Base-by-base conservation (phyloP, 1,140 invertebrate species). In the Diachasma alloeum region DNA sequence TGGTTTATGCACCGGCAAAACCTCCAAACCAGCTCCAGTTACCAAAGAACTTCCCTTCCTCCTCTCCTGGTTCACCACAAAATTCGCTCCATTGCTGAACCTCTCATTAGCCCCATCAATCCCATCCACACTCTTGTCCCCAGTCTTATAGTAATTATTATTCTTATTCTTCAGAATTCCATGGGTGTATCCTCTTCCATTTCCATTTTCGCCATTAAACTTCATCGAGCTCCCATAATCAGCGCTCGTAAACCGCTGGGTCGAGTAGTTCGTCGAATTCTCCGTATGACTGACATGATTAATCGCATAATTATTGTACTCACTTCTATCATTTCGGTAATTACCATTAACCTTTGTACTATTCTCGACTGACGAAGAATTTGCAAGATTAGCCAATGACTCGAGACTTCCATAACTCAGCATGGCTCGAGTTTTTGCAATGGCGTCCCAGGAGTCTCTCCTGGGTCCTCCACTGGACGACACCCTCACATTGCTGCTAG, bases 371-470 rank as follows among this genome's bases (percentile, higher is more conserved):
- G 74, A 67, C 4, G 86, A 81, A 37, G 83, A 84, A 37, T 93
- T 91, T 0, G 92, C 91, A 75, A 94, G 86, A 86, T 94, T 94
- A 8, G 93, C 93, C 37, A 94, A 84, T 0, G 93, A 94, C 83
- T 94, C 93, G 22, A 94, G 84, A 80, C 90, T 93, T 26, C 92
- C 91, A 82, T 93, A 92, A 10, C 92, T 93, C 15, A 95, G 88
- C 79, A 94, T 91, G 66, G 94, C 93, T 83, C 93, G 92, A 0
- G 94, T 95, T 87, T 95, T 95, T n/a, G 94, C 93, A 24, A 95
- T 93, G 0, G 93, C 93, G 83, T 96, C 95, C 94, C 94, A 95
- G 9, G 94, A 95, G 82, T 96, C 94, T 72, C 93, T 91, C 78
- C 94, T 90, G 0, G 91, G 87, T 26, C 92, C 90, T 1, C 91